These are phyloP conservation scores for Etheostoma perlongum DNA, from an alignment of 2,797 vertebrate species.

Conservation along the genomic window DNA sequence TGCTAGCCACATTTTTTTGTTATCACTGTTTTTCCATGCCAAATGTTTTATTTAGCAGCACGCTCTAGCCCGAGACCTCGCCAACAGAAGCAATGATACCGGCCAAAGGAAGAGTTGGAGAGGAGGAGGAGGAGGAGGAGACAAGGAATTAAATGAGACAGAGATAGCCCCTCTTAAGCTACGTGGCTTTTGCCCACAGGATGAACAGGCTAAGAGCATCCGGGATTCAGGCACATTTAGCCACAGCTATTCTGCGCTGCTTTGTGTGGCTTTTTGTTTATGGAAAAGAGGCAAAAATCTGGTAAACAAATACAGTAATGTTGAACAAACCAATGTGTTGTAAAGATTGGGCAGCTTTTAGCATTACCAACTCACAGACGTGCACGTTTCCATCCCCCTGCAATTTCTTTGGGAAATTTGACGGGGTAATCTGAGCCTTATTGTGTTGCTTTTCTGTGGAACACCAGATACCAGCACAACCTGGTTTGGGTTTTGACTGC, in stretches of 20 bases:
- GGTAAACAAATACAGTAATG: constrained; percentile 72
- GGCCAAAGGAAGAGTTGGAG: constrained; percentile 49
- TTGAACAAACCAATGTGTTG: constrained; percentile 46
- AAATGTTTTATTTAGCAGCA: constrained; percentile 79
- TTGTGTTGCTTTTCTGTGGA: constrained; percentile 75
- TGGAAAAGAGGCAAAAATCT: constrained; percentile 69
- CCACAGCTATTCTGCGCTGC: constrained; percentile 72
- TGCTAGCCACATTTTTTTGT: constrained; percentile 45
- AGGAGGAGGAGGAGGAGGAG: constrained; percentile 29
- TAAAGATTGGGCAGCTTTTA: constrained; percentile 55
- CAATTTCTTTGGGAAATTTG: constrained; percentile 73
- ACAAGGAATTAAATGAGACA: constrained; percentile 47
- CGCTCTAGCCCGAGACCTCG: constrained; percentile 41
- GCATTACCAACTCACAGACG: constrained; percentile 44
- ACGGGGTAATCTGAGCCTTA: constrained; percentile 78
- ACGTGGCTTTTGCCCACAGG: constrained; percentile 61
- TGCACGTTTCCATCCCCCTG: constrained; percentile 59
- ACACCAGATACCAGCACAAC: constrained; percentile 72
- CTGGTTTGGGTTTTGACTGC: constrained; percentile 74
- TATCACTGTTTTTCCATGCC: constrained; percentile 64
- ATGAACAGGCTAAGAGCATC: constrained; percentile 64
- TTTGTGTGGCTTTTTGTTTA: constrained; percentile 79
- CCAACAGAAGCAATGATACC: constrained; percentile 71
- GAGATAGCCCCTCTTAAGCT: constrained; percentile 67
- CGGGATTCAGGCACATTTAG: constrained; percentile 73